Evolutionary conservation across 2,797 vertebrate genomes (phyloP).

Genomic region (Novumbra hubbsi): DNA sequence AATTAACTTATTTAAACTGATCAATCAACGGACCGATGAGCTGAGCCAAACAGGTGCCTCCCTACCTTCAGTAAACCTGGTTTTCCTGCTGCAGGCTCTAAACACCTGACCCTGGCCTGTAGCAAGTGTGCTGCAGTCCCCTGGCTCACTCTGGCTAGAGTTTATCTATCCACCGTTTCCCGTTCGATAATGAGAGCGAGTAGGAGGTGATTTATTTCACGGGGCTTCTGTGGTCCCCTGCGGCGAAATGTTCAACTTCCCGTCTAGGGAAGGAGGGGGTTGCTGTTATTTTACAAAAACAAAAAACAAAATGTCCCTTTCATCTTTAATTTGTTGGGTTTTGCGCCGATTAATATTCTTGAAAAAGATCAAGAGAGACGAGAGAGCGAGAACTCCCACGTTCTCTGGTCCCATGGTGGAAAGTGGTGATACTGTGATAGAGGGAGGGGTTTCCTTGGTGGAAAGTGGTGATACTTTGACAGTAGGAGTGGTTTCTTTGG

Average conservation of each 20-base stretch:
- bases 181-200: constrained; percentile 10
- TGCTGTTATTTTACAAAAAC: not conserved
- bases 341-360: constrained; percentile 23
- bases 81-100: not conserved
- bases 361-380: constrained; percentile 1
- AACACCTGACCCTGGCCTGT: not conserved
- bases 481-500: no score
- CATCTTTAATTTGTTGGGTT: constrained; percentile 24
- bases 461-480: no score
- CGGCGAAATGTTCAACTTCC: constrained; percentile 1
- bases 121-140: not conserved
- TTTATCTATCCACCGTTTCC: constrained; percentile 16
- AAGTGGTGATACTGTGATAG: not conserved
- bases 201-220: constrained; percentile 10
- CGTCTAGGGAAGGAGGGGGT: not conserved
- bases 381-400: constrained; percentile 18
- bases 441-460: not conserved
- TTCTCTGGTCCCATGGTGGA: constrained; percentile 15
- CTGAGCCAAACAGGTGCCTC: not conserved
- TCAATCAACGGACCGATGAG: not conserved
- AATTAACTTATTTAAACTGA: no score
- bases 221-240: not conserved
- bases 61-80: not conserved
- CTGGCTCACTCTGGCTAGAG: not conserved
- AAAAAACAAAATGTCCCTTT: constrained; percentile 35